A percentile compares a stretch with the other conserved stretches of the same genome.
These are phyloP conservation scores for Drosophila subobscura DNA, from an alignment of 1,140 invertebrate species.

Conservation along the genomic window DNA sequence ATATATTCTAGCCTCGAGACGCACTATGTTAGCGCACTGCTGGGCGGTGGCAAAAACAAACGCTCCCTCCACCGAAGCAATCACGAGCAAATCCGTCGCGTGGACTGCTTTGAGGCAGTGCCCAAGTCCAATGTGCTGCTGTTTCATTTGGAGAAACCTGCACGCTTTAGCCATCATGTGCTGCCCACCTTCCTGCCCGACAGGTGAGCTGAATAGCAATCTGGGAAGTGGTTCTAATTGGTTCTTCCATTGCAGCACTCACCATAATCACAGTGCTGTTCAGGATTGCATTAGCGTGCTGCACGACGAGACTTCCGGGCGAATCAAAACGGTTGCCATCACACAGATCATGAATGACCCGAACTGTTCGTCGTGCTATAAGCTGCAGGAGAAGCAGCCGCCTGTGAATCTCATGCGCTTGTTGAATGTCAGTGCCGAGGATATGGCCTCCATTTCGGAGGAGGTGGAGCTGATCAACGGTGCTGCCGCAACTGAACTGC, in stretches of 20 bases:
- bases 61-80: slow-evolving; percentile 86
- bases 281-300: slow-evolving; percentile 72
- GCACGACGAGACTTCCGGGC: slow-evolving; percentile 70
- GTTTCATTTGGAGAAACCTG: slow-evolving; percentile 85
- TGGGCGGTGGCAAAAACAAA: slow-evolving; percentile 86
- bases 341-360: slow-evolving; percentile 19
- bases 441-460: slow-evolving; percentile 71
- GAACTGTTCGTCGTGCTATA: slow-evolving; percentile 62
- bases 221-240: neutral
- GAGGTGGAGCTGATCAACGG: slow-evolving; percentile 65
- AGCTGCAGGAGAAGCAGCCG: slow-evolving; percentile 64
- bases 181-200: slow-evolving; percentile 85
- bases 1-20: slow-evolving; percentile 86
- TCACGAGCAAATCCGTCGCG: slow-evolving; percentile 87
- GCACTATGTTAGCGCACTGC: slow-evolving; percentile 86
- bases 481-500: slow-evolving; percentile 26
- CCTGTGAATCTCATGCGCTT: slow-evolving; percentile 56
- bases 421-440: slow-evolving; percentile 68
- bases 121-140: slow-evolving; percentile 85
- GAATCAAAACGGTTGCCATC: slow-evolving; percentile 67
- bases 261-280: slow-evolving; percentile 8
- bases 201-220: slow-evolving; percentile 31
- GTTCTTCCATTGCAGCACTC: slow-evolving; percentile 4
- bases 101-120: slow-evolving; percentile 85
- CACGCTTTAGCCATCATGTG: slow-evolving; percentile 86